These are phyloP conservation scores for Gymnobelideus leadbeateri DNA, from an alignment of 2,113 vertebrate species.

Conservation along the genomic window DNA sequence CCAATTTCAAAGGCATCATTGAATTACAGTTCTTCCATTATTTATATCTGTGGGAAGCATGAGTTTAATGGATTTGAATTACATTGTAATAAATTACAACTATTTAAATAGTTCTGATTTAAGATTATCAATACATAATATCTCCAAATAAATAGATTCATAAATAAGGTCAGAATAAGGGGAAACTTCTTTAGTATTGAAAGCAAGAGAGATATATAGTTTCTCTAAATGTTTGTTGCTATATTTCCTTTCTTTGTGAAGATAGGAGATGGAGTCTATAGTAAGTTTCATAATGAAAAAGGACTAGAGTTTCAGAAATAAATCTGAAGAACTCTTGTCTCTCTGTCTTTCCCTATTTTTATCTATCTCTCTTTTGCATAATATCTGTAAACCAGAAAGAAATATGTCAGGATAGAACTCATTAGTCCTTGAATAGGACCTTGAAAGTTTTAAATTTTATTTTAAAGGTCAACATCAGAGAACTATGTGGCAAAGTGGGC, in stretches of 20 bases:
- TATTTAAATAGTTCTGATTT: neutral
- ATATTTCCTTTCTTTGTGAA: slow-evolving; percentile 18
- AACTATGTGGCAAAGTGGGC: too few species aligned
- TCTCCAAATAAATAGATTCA: slow-evolving; percentile 30
- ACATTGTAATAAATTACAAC: neutral
- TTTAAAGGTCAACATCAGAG: neutral
- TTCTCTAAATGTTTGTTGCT: neutral
- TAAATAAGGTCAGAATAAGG: slow-evolving; percentile 15
- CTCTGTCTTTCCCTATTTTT: too few species aligned
- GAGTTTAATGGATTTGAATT: neutral
- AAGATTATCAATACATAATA: neutral
- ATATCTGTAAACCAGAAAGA: neutral
- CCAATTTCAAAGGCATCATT: neutral
- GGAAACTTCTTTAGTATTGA: neutral
- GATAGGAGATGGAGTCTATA: neutral
- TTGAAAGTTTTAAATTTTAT: neutral
- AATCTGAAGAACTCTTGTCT: neutral
- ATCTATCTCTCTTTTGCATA: neutral
- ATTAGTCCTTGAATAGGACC: neutral
- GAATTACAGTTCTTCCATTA: slow-evolving; percentile 14
- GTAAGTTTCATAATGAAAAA: neutral
- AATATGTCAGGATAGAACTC: neutral
- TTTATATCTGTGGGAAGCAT: slow-evolving; percentile 15
- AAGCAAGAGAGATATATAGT: slow-evolving; percentile 11
- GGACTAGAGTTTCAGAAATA: neutral